Evolutionary conservation across 2,113 vertebrate genomes (phyloP).

Genomic region (Mellivora capensis): DNA sequence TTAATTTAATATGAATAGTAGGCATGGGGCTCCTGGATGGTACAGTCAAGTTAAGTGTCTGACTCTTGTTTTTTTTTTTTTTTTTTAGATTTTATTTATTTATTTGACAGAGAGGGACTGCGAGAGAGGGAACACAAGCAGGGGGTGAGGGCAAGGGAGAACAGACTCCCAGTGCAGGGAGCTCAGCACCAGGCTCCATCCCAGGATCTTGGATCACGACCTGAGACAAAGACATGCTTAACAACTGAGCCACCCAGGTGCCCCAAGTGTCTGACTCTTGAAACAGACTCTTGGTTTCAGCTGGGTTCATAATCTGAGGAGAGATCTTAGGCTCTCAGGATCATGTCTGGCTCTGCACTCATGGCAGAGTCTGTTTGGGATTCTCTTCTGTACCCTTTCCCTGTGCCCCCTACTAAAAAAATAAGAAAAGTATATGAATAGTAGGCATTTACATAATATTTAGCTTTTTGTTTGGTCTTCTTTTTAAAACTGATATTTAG

Average conservation of each 20-base stretch:
- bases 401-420: background rate
- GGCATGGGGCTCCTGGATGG: background rate
- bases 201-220: too few species aligned
- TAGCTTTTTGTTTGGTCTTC: background rate
- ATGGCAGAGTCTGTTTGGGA: background rate
- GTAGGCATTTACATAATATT: background rate
- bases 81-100: too few species aligned
- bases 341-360: background rate
- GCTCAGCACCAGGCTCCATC: too few species aligned
- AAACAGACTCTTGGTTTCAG: background rate
- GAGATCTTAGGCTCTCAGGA: background rate
- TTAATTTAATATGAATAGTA: background rate
- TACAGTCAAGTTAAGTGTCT: background rate
- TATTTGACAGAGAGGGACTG: too few species aligned
- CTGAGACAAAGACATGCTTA: too few species aligned
- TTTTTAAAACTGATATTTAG: conserved; percentile 28
- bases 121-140: too few species aligned
- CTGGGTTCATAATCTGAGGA: background rate
- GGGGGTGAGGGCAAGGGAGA: too few species aligned
- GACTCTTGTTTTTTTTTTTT: background rate
- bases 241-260: too few species aligned
- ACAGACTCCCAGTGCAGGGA: too few species aligned
- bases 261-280: background rate
- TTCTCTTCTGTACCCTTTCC: background rate
- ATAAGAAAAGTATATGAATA: background rate